Evolutionary conservation across 2,797 vertebrate genomes (phyloP).

Genomic region (Calcarius lapponicus): DNA sequence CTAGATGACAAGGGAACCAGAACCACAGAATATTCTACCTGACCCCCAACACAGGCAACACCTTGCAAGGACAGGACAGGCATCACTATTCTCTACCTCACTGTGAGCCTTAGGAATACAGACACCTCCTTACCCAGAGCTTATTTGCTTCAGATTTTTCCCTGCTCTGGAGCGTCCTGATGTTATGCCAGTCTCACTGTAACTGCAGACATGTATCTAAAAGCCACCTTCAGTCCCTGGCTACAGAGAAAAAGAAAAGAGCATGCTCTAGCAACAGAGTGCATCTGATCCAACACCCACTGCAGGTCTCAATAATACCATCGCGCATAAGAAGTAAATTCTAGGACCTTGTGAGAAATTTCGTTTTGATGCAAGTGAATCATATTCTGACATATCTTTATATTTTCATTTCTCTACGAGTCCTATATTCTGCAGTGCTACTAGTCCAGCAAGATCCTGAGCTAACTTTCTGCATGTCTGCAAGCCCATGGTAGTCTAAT

Average conservation of each 20-base stretch:
- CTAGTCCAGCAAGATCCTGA: neutral
- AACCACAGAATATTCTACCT: neutral
- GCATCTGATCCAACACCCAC: neutral
- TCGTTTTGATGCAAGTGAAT: neutral
- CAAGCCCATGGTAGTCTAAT: neutral
- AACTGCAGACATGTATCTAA: neutral
- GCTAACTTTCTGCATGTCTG: neutral
- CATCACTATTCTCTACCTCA: neutral
- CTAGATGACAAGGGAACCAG: neutral
- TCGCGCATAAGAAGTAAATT: neutral
- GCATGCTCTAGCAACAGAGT: neutral
- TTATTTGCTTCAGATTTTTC: neutral
- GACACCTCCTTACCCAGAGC: neutral
- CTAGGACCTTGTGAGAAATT: neutral
- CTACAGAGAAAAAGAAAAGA: neutral
- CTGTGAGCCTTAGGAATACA: neutral
- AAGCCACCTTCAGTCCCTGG: neutral
- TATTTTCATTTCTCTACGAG: neutral
- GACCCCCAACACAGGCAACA: neutral
- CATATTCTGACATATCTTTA: neutral
- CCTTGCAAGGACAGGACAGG: neutral
- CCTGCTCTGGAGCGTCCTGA: neutral
- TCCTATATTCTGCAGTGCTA: neutral
- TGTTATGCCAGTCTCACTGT: neutral
- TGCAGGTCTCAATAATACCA: neutral